A percentile compares a stretch with the other conserved stretches of the same genome.
These are phyloP conservation scores for Lottia gigantea DNA, from an alignment of 2,888 invertebrate genomes.

Conservation along the genomic window DNA sequence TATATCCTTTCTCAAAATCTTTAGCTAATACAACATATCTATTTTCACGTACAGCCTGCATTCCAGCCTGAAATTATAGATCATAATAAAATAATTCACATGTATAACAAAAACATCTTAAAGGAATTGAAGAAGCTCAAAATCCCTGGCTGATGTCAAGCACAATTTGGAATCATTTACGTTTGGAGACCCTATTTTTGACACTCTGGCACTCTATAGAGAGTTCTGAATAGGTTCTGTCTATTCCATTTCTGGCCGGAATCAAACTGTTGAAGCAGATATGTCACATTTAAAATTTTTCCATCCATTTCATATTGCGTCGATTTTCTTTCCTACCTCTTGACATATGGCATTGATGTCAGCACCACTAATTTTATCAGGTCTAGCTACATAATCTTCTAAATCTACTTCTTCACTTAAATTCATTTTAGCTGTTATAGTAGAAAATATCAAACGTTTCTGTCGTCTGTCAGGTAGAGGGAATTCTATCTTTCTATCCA, in stretches of 20 bases:
- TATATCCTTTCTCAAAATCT: conserved; percentile 99
- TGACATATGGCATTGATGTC: conserved; percentile 99
- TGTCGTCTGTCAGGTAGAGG: conserved; percentile 90
- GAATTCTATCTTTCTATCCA: conserved; percentile 99
- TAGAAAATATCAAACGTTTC: conserved; percentile 97
- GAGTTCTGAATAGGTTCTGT: too few species aligned
- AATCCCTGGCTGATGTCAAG: too few species aligned
- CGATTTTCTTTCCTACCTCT: conserved; percentile 81
- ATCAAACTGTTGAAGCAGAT: too few species aligned
- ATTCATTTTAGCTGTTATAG: conserved; percentile 81
- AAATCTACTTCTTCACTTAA: conserved; percentile 96
- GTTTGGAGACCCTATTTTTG: too few species aligned
- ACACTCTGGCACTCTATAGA: too few species aligned
- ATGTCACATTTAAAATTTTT: too few species aligned
- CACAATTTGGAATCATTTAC: too few species aligned
- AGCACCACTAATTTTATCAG: conserved; percentile 98
- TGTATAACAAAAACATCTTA: too few species aligned
- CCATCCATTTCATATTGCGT: too few species aligned
- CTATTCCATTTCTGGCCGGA: too few species aligned
- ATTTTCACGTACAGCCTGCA: conserved; percentile 99
- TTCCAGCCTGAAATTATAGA: conserved; percentile 80
- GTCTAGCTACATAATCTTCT: conserved; percentile 98
- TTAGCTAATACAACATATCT: conserved; percentile 98
- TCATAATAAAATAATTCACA: conserved; percentile 4
- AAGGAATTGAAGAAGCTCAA: too few species aligned